Percentiles rank a stretch among this genome's conserved stretches.
phyloP scores from a whole-genome alignment of 2,888 invertebrate genomes.

The Lepas anatifera region DNA sequence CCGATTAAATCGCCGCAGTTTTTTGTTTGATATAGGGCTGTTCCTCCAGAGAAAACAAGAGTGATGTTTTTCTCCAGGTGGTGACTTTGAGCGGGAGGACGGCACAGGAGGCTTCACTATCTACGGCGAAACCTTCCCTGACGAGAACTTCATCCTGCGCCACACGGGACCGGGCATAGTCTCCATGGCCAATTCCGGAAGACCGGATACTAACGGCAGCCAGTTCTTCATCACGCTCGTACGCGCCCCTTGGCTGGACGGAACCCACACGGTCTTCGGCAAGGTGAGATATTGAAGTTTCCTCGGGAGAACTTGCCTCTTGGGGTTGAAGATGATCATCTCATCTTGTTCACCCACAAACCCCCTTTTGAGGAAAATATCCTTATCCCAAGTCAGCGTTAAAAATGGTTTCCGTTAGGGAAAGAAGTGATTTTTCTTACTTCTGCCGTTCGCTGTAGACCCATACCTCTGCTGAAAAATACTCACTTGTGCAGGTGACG shows the following conservation, averaged over 20 bases:
- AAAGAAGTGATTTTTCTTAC: neutral
- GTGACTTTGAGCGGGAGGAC: conserved; percentile 67
- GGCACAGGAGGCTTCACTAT: conserved; percentile 76
- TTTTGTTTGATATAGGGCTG: too few species aligned
- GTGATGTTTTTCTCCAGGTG: too few species aligned
- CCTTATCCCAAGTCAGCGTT: neutral
- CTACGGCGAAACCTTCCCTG: conserved; percentile 70
- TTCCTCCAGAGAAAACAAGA: too few species aligned
- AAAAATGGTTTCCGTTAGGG: neutral
- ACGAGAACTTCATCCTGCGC: conserved; percentile 70
- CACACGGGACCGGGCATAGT: conserved; percentile 73
- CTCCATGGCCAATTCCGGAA: conserved; percentile 80
- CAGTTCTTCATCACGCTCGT: conserved; percentile 90
- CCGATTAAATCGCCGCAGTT: too few species aligned
- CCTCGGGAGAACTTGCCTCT: too few species aligned
- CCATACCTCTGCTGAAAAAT: neutral
- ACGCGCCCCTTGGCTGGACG: conserved; percentile 77
- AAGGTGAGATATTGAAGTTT: conserved; percentile 47
- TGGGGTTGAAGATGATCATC: too few species aligned
- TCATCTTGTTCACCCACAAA: too few species aligned
- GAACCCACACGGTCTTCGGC: conserved; percentile 77
- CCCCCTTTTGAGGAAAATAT: neutral
- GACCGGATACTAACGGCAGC: conserved; percentile 84
- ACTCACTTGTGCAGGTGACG: conserved; percentile 16
- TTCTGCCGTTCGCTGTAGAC: too few species aligned